Conservation (phyloP, 2,113 vertebrate species). For the Pluvianellus socialis region DNA sequence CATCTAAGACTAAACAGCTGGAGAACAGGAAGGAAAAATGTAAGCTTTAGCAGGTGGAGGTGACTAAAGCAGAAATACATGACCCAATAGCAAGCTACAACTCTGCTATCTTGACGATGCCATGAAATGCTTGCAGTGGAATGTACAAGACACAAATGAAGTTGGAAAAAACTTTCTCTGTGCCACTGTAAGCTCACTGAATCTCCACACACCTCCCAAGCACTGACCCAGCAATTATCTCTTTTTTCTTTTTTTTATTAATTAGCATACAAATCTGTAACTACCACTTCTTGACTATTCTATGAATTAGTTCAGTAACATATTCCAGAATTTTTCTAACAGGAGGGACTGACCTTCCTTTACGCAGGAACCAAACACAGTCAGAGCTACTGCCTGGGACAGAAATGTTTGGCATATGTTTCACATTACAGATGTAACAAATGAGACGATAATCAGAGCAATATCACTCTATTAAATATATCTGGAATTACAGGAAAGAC, state of each 20-base stretch:
- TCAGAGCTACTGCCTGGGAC: neutral
- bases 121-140: neutral
- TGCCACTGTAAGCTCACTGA: neutral
- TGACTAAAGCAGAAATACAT: neutral
- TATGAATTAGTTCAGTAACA: neutral
- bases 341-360: neutral
- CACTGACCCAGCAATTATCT: neutral
- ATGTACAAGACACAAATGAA: neutral
- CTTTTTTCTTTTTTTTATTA: neutral
- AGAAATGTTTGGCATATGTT: neutral
- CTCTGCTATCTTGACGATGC: neutral
- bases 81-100: neutral
- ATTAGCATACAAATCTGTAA: neutral
- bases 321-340: neutral
- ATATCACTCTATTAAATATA: neutral
- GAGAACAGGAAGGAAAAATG: neutral
- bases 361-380: neutral
- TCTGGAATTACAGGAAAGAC: neutral
- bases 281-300: neutral
- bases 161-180: neutral
- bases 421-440: neutral
- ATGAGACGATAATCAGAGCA: neutral
- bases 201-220: neutral
- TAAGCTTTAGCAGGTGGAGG: neutral
- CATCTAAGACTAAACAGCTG: neutral